Percentiles rank a stretch among this genome's conserved stretches.
phyloP scores from a whole-genome alignment of 2,113 vertebrate species.

The Chaetura pelagica region DNA sequence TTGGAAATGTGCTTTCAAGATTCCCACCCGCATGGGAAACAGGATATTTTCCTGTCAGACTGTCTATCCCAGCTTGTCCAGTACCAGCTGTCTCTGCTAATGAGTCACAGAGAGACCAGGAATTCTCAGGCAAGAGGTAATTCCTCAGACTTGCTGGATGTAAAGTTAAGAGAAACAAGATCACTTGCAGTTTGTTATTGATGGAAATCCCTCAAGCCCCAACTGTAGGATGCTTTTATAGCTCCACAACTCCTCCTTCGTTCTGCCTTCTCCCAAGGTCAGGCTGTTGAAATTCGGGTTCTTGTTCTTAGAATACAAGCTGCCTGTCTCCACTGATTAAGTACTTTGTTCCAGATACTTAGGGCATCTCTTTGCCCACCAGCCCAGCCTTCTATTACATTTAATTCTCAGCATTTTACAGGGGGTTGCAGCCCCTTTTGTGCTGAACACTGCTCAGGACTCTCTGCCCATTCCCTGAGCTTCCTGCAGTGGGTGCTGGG shows the following conservation, averaged over 20 bases:
- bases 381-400: background rate
- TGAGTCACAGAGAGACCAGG: background rate
- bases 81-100: background rate
- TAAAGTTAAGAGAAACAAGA: background rate
- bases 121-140: background rate
- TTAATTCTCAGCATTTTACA: background rate
- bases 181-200: background rate
- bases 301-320: background rate
- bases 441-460: background rate
- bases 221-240: background rate
- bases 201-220: background rate
- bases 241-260: background rate
- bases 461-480: accelerated
- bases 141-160: background rate
- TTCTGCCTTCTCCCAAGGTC: background rate
- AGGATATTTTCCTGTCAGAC: background rate
- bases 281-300: background rate
- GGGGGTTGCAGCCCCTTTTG: accelerated
- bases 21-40: background rate
- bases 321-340: background rate
- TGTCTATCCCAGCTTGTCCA: background rate
- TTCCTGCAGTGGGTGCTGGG: accelerated
- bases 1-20: background rate
- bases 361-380: background rate
- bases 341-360: background rate